phyloP scores from a whole-genome alignment of 1,140 invertebrate species.

The Delia radicum region DNA sequence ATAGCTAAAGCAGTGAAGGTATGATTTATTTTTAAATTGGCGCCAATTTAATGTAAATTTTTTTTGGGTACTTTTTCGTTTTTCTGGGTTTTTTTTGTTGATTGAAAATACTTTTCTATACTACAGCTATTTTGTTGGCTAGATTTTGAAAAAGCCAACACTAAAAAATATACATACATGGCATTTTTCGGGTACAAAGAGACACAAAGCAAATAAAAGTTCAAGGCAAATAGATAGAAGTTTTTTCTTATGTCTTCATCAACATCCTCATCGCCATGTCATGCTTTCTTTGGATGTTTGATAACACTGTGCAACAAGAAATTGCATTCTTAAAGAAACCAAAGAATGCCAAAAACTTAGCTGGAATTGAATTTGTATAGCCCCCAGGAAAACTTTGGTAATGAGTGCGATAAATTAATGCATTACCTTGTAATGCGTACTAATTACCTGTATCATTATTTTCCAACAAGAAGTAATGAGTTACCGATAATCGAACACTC shows the following conservation, averaged over 20 bases:
- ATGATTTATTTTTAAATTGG: background rate
- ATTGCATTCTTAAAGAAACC: too few species aligned
- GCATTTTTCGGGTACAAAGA: background rate
- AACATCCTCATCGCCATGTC: background rate
- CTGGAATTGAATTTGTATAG: too few species aligned
- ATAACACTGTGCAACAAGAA: too few species aligned
- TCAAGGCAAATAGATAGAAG: background rate
- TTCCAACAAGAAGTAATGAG: too few species aligned
- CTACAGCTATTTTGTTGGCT: background rate
- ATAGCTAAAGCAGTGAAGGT: background rate
- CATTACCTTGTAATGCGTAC: too few species aligned
- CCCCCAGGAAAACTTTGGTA: too few species aligned
- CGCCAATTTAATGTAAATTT: background rate
- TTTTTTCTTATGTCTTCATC: background rate
- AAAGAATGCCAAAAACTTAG: too few species aligned
- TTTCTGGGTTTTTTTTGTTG: background rate
- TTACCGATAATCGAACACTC: too few species aligned
- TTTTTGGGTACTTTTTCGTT: too few species aligned
- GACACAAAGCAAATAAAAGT: background rate
- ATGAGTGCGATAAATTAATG: too few species aligned
- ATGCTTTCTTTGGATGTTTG: too few species aligned
- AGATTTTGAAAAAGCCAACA: background rate
- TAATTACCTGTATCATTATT: too few species aligned
- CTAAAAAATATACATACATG: background rate
- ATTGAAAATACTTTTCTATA: background rate